phyloP scores from a whole-genome alignment of 2,797 vertebrate genomes.

The Rhadinocentrus ornatus region DNA sequence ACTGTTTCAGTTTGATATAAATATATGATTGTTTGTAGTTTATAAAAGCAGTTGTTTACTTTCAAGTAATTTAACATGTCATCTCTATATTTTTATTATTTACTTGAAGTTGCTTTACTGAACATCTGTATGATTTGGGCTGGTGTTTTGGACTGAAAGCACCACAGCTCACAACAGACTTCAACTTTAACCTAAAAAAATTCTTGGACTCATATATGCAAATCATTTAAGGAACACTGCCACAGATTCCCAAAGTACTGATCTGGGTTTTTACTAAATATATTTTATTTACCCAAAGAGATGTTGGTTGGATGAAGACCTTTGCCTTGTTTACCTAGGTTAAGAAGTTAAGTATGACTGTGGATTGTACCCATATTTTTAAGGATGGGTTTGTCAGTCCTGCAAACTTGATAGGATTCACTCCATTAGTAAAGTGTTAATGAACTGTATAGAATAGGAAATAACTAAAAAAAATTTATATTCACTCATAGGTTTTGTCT shows the following conservation, averaged over 20 bases:
- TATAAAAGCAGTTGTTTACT: constrained; percentile 28
- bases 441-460: constrained; percentile 13
- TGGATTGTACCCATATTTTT: constrained; percentile 3
- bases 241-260: constrained; percentile 37
- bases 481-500: constrained; percentile 18
- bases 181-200: constrained; percentile 29
- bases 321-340: constrained; percentile 12
- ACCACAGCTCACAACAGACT: background rate
- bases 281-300: constrained; percentile 57
- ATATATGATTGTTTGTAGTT: constrained; percentile 35
- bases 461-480: too few relatives aligned
- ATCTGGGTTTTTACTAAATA: constrained; percentile 19
- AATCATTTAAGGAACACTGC: constrained; percentile 55
- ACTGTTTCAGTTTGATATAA: constrained; percentile 27
- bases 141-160: constrained; percentile 20
- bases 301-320: constrained; percentile 14
- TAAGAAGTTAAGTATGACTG: constrained; percentile 5
- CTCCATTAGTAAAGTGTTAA: constrained; percentile 26
- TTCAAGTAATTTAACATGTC: constrained; percentile 36
- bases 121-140: constrained; percentile 14
- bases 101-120: constrained; percentile 29
- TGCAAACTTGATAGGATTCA: constrained; percentile 29
- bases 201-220: constrained; percentile 50
- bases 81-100: constrained; percentile 25
- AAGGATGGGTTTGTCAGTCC: background rate